Conservation (phyloP, 2,797 vertebrate genomes). For the Anguilla marmorata region DNA sequence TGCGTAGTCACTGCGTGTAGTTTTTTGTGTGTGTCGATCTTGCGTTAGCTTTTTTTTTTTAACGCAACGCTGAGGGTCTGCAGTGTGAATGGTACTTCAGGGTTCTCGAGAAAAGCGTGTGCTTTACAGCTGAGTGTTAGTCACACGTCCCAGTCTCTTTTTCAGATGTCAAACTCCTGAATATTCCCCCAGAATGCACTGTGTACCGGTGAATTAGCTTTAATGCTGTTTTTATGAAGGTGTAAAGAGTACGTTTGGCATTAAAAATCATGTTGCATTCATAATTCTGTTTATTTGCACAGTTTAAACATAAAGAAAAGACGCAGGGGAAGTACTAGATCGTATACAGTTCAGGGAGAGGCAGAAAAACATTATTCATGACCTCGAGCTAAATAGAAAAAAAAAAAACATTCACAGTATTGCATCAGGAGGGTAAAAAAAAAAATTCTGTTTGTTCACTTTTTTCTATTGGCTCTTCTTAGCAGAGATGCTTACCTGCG, state of each 20-base stretch:
- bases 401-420: too few species aligned
- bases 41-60: neutral
- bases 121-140: neutral
- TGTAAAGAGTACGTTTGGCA: neutral
- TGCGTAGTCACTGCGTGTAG: neutral
- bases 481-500: neutral
- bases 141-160: neutral
- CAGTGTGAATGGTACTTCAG: neutral
- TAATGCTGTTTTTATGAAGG: neutral
- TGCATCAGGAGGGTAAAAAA: too few species aligned
- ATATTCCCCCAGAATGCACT: neutral
- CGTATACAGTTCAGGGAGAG: neutral
- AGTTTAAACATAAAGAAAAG: too few species aligned
- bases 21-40: neutral
- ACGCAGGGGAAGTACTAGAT: too few species aligned
- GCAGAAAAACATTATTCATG: neutral
- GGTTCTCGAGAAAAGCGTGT: neutral
- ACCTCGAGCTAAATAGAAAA: too few species aligned
- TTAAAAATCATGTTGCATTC: neutral
- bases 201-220: neutral
- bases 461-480: neutral
- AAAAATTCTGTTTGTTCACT: too few species aligned
- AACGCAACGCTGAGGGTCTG: neutral
- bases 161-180: neutral
- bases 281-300: neutral